Base-by-base conservation (phyloP, 92 coral and sea anemone species). In the Heteractis magnifica region DNA sequence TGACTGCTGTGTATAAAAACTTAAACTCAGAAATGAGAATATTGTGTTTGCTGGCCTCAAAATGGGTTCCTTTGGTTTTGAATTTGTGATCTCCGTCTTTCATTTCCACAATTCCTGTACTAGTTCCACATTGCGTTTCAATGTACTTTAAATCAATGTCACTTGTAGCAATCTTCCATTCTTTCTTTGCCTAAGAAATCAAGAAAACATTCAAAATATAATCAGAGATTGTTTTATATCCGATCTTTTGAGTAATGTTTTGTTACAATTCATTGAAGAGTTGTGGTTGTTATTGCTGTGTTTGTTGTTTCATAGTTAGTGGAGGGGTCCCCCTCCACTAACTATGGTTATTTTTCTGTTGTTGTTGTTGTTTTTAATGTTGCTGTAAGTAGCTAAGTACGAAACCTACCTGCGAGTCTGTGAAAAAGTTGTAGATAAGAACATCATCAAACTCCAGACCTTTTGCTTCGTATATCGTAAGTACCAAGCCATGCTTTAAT, bases 381-480 rank as follows among this genome's bases (percentile, higher is more conserved):
- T 34, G 44, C 44, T 34, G 44, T 34, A 34, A 0, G 44, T 34
- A 34, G 44, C 44, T 34, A 34, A 34, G 44, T 34, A 34, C 0
- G 44, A 34, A 0, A 71, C 91, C 79, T 76, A 94, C 98, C 89
- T 94, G 98, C 10, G 98, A 94, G 77, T 94, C 97, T 76, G 93
- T 90, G 78, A 94, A 94, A 83, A 94, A 94, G 87, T 94, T 94
- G 90, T 92, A 94, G 77, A 94, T 91, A 16, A 95, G 84, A 18
- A 95, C 98, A 84, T 95, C 98, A 56, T 95, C 98, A 77, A 95
- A 95, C 86, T 95, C 98, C 74, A 95, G 82, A 71, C 98, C 98
- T 78, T 95, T 95, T 23, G 98, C 93, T 85, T 95, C 98, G 83
- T 93, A 95, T 26, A 95, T 91, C n/a, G 98, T 95, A 80, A 95